Evolutionary conservation across 2,113 vertebrate genomes (phyloP), one percentile per base, ranked within the genome.

Genomic region (Pluvialis apricaria): DNA sequence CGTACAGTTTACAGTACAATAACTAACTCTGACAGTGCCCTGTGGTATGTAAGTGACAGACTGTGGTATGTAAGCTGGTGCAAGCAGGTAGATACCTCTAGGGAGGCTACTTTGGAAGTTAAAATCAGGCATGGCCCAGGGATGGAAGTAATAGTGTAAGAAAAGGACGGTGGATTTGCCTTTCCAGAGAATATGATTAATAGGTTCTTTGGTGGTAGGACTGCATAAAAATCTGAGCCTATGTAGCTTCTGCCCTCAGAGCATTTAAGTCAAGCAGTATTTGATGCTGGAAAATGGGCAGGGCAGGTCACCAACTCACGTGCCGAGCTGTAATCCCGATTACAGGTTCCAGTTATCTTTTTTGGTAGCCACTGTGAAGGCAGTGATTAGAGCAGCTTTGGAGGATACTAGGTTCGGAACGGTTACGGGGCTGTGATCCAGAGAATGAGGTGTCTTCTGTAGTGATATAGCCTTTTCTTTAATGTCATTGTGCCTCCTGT

Each of bases 341-440:
- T 58, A 45, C 36, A 79, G 29, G 38, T 89, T 75, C 29, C 31
- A 34, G 3, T 61, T 45, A 29, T 21, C 55, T 76, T 44, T 79
- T 83, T 61, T 61, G 40, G 62, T 49, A 76, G 42, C 36, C 16
- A 11, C 57, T 34, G 14, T 20, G 17, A 54, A 64, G 76, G 44
- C 32, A 6, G 49, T 75, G 55, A 69, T 85, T 44, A 60, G 16
- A 60, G 24, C 60, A 70, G 38, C 66, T 79, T 70, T 57, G 62
- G 47, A 83, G 51, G 29, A 62, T 17, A 25, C 34, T 12, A 22
- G n/a, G 36, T 72, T 95, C 61, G 52, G n/a, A 55, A 54, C 1
- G 9, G 17, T 47, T 82, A n/a, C 1, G 2, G 52, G 38, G 34
- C 54, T 8, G 1, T 15, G 36, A 36, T 66, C 49, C 2, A 3